These are phyloP conservation scores for Drosophila murphyi DNA, from an alignment of 1,140 invertebrate species.

Conservation along the genomic window DNA sequence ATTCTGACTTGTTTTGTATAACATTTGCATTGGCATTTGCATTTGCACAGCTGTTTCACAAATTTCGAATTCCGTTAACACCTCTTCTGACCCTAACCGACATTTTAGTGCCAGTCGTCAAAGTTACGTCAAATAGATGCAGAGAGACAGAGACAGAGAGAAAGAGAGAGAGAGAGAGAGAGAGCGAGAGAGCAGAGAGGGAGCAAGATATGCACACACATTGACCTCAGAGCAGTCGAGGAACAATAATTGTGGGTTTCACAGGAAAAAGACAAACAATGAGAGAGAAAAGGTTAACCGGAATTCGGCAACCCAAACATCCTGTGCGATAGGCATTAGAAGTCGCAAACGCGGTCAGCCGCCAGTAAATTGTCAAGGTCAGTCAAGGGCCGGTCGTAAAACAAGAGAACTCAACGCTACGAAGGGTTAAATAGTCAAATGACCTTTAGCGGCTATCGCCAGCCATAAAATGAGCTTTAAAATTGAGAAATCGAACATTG, in stretches of 20 bases:
- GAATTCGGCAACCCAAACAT: conserved; percentile 45
- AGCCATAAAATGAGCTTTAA: conserved; percentile 59
- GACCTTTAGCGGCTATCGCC: conserved; percentile 40
- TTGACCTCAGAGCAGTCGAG: conserved; percentile 30
- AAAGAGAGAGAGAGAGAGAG: background rate
- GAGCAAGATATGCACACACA: conserved; percentile 12
- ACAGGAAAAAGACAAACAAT: conserved; percentile 34
- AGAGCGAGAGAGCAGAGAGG: background rate
- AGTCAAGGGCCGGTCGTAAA: conserved; percentile 50
- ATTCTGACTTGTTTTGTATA: too few relatives aligned
- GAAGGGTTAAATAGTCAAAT: conserved; percentile 68
- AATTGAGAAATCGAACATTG: conserved; percentile 37
- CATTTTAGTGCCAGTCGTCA: conserved; percentile 6
- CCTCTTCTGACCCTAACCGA: conserved; percentile 27
- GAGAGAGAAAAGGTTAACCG: conserved; percentile 36
- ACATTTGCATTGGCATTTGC: conserved; percentile 2
- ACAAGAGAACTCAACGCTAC: conserved; percentile 5
- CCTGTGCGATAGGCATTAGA: conserved; percentile 14
- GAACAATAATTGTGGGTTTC: conserved; percentile 27
- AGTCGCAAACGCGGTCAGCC: conserved; percentile 33
- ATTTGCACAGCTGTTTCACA: conserved; percentile 48
- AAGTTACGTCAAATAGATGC: conserved; percentile 13
- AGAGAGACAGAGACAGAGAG: background rate
- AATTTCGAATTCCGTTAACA: conserved; percentile 51
- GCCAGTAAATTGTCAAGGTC: conserved; percentile 46